A percentile compares a stretch with the other conserved stretches of the same genome.
Conservation (phyloP, 2,113 vertebrate species). For the Pica pica region DNA sequence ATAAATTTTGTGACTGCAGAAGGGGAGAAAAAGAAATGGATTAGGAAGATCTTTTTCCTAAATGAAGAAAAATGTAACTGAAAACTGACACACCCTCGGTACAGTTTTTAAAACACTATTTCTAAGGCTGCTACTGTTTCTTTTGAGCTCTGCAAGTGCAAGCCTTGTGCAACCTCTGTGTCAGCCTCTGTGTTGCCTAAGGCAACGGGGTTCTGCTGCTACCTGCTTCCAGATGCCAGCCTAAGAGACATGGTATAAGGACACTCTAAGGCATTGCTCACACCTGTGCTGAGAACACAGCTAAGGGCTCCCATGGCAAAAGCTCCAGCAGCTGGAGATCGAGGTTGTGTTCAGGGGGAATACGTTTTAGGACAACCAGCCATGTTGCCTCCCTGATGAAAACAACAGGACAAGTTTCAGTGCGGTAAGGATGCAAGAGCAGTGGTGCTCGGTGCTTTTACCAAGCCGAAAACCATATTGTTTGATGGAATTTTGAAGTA, state of each 20-base stretch:
- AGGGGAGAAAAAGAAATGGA: rapidly evolving
- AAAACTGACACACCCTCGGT: neutral
- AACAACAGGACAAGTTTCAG: neutral
- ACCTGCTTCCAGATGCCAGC: neutral
- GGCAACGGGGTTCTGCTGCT: neutral
- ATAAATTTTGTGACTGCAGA: neutral
- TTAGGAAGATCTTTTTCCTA: neutral
- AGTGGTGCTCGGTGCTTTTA: neutral
- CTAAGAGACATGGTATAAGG: neutral
- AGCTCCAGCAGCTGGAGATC: neutral
- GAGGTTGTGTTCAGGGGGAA: neutral
- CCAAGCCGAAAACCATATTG: neutral
- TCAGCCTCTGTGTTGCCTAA: neutral
- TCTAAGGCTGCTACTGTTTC: neutral
- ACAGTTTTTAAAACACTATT: neutral
- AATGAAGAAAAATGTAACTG: neutral
- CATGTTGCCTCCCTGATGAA: rapidly evolving
- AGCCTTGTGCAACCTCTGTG: rapidly evolving
- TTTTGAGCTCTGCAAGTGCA: neutral
- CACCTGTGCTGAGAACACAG: neutral
- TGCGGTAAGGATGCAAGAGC: neutral
- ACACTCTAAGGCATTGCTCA: neutral
- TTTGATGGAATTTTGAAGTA: neutral
- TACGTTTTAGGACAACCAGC: neutral
- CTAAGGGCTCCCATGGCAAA: neutral